Evolutionary conservation across 2,888 invertebrate genomes (phyloP).

Genomic region (Trichopria drosophilae): DNA sequence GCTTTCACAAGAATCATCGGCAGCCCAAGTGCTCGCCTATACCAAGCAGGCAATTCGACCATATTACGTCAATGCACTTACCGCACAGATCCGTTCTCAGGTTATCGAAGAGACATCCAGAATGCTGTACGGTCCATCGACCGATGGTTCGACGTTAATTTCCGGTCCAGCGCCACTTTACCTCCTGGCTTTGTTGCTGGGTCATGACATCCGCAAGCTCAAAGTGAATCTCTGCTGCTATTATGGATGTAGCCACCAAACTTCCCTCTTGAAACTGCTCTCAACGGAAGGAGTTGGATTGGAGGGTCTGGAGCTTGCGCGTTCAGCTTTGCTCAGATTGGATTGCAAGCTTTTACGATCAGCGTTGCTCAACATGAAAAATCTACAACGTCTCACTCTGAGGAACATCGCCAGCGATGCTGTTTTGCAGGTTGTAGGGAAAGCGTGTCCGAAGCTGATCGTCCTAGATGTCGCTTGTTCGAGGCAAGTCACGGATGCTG

Average conservation of each 20-base stretch:
- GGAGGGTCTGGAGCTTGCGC: constrained; percentile 53
- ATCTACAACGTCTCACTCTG: constrained; percentile 53
- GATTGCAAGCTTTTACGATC: constrained; percentile 55
- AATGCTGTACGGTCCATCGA: constrained; percentile 52
- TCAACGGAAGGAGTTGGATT: constrained; percentile 55
- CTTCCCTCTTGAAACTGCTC: constrained; percentile 54
- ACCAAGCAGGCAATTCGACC: constrained; percentile 54
- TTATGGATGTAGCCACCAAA: constrained; percentile 59
- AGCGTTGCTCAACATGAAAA: constrained; percentile 52
- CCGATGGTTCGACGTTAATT: constrained; percentile 52
- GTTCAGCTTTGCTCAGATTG: constrained; percentile 55
- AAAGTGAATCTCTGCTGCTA: constrained; percentile 58
- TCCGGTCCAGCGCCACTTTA: constrained; percentile 57
- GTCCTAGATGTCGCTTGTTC: constrained; percentile 57
- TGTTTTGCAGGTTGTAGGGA: constrained; percentile 55
- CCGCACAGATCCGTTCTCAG: constrained; percentile 53
- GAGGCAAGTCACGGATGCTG: constrained; percentile 56
- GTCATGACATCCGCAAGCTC: constrained; percentile 54
- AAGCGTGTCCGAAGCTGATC: constrained; percentile 54
- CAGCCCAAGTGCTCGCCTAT: constrained; percentile 51
- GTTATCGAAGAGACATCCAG: constrained; percentile 55
- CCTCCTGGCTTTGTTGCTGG: constrained; percentile 54
- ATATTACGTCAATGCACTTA: constrained; percentile 53
- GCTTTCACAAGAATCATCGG: constrained; percentile 55
- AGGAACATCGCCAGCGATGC: constrained; percentile 57